Evolutionary conservation across 2,113 vertebrate genomes (phyloP).

Genomic region (Oryzias curvinotus): DNA sequence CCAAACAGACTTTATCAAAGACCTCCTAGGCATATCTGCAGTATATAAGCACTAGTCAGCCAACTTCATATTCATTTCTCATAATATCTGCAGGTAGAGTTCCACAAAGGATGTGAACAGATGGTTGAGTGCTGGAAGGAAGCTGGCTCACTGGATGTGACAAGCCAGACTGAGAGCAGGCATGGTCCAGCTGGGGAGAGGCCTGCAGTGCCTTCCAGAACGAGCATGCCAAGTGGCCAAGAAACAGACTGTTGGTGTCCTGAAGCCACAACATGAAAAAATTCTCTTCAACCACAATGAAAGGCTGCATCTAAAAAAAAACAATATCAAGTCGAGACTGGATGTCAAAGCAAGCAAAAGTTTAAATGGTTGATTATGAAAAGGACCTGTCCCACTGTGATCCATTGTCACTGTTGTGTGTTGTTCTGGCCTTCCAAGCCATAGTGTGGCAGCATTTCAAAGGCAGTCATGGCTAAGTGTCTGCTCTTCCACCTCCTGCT

Average conservation of each 20-base stretch:
- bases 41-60: slow-evolving; percentile 2
- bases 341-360: slow-evolving; percentile 21
- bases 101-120: slow-evolving; percentile 50
- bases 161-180: slow-evolving; percentile 55
- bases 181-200: slow-evolving; percentile 67
- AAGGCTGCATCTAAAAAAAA: slow-evolving; percentile 19
- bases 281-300: slow-evolving; percentile 36
- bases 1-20: neutral
- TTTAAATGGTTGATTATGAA: slow-evolving; percentile 50
- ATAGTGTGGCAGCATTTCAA: slow-evolving; percentile 60
- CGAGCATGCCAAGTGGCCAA: slow-evolving; percentile 58
- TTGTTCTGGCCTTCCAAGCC: slow-evolving; percentile 52
- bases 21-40: slow-evolving; percentile 10
- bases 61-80: slow-evolving; percentile 7
- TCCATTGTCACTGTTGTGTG: slow-evolving; percentile 42
- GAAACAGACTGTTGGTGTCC: slow-evolving; percentile 46
- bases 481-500: slow-evolving; percentile 61
- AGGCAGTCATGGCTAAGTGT: slow-evolving; percentile 51
- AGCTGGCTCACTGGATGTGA: slow-evolving; percentile 58
- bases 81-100: slow-evolving; percentile 39
- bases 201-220: slow-evolving; percentile 52
- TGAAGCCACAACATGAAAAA: slow-evolving; percentile 28
- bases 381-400: slow-evolving; percentile 32
- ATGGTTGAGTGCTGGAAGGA: slow-evolving; percentile 62
- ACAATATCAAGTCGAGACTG: slow-evolving; percentile 37